Evolutionary conservation across 2,888 invertebrate genomes (phyloP), one percentile per base, ranked within the genome.

Genomic region (Cheilosia variabilis): DNA sequence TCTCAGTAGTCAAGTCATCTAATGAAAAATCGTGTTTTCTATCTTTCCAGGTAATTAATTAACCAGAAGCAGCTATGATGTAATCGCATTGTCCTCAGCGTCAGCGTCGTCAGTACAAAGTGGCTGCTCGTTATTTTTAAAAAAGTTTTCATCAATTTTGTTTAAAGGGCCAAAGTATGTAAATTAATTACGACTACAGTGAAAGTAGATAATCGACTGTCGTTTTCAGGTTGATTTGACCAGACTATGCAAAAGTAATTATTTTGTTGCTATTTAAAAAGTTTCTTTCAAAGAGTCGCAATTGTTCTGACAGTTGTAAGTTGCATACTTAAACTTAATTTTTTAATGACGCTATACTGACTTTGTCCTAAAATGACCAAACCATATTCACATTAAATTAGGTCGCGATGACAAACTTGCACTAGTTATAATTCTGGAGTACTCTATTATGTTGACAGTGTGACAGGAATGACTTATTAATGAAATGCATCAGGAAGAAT

Each of bases 31-130:
- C 34, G 19, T 53, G 41, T 43, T 53, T 37, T 37, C 13, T 78
- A n/a, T 81, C 68, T 50, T 81, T 82, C 47, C 60, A 82, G 82
- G 82, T 82, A 82, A 77, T 77, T 82, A 71, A 58, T 81, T 45
- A 43, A 43, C 37, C 37, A 37, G 37, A 22, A 17, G n/a, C 50
- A n/a, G 78, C 58, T 37, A 34, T 66, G 66, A 66, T 47, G 60
- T 43, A 60, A 60, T 66, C 60, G 6, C 19, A 31, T 62, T 68
- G 34, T 73, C 55, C 57, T 41, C 75, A 65, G 10, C 6, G 41
- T 13, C 24, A 24, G 24, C 6, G 41, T 15, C 15, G 43, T 15
- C 37, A 13, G 37, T 13, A 17, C 27, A 43, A 19, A 15, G 2
- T 43, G 24, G 17, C 65, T 45, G 17, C 53, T 47, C 27, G 24